Evolutionary conservation across 2,113 vertebrate species (phyloP).

Genomic region (Propithecus coquereli): DNA sequence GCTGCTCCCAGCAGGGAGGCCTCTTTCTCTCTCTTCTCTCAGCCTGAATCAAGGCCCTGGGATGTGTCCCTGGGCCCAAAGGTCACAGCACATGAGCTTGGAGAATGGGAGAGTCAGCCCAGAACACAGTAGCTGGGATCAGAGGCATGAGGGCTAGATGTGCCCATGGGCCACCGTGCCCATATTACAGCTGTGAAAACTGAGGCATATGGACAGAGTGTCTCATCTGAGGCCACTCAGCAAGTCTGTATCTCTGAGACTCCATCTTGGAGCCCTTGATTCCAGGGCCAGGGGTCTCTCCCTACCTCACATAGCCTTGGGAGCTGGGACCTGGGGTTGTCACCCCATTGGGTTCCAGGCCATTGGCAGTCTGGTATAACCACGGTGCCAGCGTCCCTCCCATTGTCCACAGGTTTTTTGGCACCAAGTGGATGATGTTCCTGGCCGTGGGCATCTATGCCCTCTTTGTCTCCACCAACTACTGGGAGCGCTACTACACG

Average conservation of each 20-base stretch:
- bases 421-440: conserved; percentile 99
- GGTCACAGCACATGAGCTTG: not conserved
- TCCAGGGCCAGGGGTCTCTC: not conserved
- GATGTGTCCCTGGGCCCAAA: not conserved
- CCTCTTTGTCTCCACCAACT: conserved; percentile 97
- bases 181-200: not conserved
- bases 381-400: not conserved
- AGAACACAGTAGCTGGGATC: not conserved
- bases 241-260: not conserved
- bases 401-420: conserved; percentile 88
- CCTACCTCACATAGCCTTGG: rapidly evolving
- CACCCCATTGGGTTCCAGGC: not conserved
- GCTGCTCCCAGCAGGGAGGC: not conserved
- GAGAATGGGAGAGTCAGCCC: not conserved
- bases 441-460: conserved; percentile 94
- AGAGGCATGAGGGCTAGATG: not conserved
- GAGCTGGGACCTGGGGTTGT: not conserved
- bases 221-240: not conserved
- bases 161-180: too few relatives aligned
- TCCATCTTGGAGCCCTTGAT: not conserved
- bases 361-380: rapidly evolving
- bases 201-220: not conserved
- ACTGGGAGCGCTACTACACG: conserved; percentile 99
- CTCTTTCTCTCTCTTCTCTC: not conserved
- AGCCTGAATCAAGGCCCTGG: not conserved